A percentile compares a stretch with the other conserved stretches of the same genome.
phyloP scores from a whole-genome alignment of 2,113 vertebrate species.

The Leuciscus idus region DNA sequence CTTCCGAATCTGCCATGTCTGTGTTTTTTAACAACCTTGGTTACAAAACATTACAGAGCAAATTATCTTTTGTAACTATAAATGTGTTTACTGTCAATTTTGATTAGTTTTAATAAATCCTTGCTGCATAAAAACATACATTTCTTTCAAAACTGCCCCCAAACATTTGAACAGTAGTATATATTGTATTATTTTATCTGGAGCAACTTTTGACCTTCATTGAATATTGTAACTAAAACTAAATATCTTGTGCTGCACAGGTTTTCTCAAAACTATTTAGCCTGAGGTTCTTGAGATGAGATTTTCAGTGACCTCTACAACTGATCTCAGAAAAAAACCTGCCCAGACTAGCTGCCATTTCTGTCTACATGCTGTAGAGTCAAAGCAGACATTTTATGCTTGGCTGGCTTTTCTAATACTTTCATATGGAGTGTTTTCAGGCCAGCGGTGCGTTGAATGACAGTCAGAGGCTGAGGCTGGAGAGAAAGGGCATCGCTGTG shows the following conservation, averaged over 20 bases:
- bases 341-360: slow-evolving; percentile 24
- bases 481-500: slow-evolving; percentile 23
- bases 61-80: too few relatives aligned
- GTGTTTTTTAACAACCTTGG: neutral
- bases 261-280: neutral
- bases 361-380: slow-evolving; percentile 13
- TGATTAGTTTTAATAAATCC: neutral
- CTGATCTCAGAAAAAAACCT: neutral
- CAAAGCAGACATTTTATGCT: slow-evolving; percentile 54
- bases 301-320: neutral
- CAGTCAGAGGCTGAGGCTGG: neutral
- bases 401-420: slow-evolving; percentile 61
- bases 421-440: slow-evolving; percentile 40
- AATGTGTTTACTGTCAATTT: neutral
- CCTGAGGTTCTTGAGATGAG: neutral
- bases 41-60: neutral
- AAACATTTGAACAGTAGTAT: neutral
- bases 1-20: neutral
- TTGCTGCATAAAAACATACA: neutral
- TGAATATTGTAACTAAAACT: neutral
- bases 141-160: neutral
- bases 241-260: neutral
- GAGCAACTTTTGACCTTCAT: neutral
- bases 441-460: slow-evolving; percentile 17
- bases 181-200: neutral